phyloP scores from a whole-genome alignment of 2,113 vertebrate genomes.

The Dipodomys merriami region DNA sequence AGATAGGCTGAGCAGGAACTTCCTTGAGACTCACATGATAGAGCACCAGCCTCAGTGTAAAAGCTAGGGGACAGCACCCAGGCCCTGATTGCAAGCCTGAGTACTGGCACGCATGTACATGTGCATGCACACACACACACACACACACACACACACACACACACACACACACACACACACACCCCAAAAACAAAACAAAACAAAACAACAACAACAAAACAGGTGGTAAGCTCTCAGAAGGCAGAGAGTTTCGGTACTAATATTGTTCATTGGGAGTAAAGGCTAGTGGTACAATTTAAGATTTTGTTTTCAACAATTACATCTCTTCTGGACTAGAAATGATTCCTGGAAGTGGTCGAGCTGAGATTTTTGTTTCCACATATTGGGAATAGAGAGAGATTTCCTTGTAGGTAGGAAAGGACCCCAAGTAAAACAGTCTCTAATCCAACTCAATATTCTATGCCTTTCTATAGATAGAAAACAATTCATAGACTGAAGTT shows the following conservation, averaged over 20 bases:
- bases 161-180: no score
- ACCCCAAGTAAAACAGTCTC: background rate
- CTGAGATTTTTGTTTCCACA: background rate
- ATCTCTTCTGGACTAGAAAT: constrained; percentile 2
- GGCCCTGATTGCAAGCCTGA: no score
- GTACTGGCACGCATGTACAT: no score
- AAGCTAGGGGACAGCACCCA: no score
- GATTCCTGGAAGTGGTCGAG: background rate
- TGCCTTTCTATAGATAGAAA: background rate
- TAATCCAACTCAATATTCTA: background rate
- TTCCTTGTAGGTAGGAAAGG: background rate
- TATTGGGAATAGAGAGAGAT: background rate
- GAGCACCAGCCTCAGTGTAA: no score
- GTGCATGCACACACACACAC: no score
- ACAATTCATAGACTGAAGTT: constrained; percentile 51
- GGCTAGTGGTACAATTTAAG: background rate
- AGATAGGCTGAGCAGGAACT: no score
- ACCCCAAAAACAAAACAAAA: no score
- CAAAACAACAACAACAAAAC: background rate
- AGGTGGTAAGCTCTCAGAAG: background rate
- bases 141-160: no score
- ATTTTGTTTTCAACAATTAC: background rate
- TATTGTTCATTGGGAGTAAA: background rate
- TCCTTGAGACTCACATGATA: no score
- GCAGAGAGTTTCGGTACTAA: background rate